These are phyloP conservation scores for Tichodroma muraria DNA, from an alignment of 2,113 vertebrate species.

Conservation along the genomic window DNA sequence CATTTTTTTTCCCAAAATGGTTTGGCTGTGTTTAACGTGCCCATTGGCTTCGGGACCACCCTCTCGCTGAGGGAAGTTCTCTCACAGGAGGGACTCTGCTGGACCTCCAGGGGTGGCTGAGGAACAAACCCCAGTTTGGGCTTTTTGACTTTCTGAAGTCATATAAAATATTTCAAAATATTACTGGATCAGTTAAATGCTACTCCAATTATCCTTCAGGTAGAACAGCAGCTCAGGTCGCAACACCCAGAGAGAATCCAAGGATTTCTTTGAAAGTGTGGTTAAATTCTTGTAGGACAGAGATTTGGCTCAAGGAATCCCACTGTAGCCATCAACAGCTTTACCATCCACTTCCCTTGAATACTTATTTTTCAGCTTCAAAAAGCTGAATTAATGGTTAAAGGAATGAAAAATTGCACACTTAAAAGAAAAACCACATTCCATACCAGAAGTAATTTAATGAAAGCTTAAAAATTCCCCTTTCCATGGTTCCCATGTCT, in stretches of 20 bases:
- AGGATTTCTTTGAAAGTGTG: background rate
- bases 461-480: background rate
- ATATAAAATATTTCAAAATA: background rate
- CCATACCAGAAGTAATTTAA: background rate
- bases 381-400: background rate
- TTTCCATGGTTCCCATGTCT: background rate
- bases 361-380: background rate
- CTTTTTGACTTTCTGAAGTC: background rate
- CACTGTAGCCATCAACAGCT: background rate
- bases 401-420: background rate
- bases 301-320: background rate
- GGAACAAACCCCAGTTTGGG: background rate
- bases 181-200: background rate
- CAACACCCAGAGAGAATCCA: background rate
- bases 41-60: accelerated
- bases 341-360: background rate
- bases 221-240: background rate
- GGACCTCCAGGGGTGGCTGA: background rate
- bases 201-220: background rate
- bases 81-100: background rate
- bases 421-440: background rate
- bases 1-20: background rate
- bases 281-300: background rate
- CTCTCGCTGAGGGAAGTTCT: accelerated
- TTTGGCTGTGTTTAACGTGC: background rate